Evolutionary conservation across 92 coral and sea anemone genomes (phyloP), one percentile per base, ranked within the genome.

Genomic region (Parazoanthus darwini): DNA sequence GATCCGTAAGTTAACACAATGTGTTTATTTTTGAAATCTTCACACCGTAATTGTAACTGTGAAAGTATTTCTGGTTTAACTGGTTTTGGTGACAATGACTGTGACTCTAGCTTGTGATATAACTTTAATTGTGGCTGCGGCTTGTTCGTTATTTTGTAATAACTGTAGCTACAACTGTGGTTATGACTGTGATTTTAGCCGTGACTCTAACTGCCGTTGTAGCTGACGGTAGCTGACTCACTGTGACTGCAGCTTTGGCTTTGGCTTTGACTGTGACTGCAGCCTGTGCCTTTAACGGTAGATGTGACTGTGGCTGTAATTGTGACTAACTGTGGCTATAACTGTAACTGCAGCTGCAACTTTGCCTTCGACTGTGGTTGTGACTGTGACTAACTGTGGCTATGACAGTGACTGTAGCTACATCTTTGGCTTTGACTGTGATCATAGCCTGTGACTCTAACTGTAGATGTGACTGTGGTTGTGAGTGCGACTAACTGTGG

Each of bases 1-100:
- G 96, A 90, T 89, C 96, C 79, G 98, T 96, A 88, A 78, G 92
- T 26, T 71, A 6, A 23, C 18, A 72, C 13, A 13, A 46, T 25
- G 8, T 33, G 23, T 13, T 54, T 54, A 10, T 9, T 36, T 9
- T 8, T 82, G 75, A 50, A 39, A 39, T 39, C 42, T 48, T 48
- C 1, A 8, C 22, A 29, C 33, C 33, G 33, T 29, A 25, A 7
- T 25, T 29, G 37, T 26, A 4, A 1, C 74, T 26, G 56, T 38
- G 59, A 54, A 54, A 54, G 59, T 54, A 54, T 2, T 13, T 54
- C 18, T 54, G 59, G 20, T 54, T 54, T 54, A 13, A 7, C 59
- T 54, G 16, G 59, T 15, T 54, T 54, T 54, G 3, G 14, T 58
- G 74, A 10, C 25, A 29, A 20, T 35, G 78, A 43, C 33, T 33